Percentiles rank a stretch among this genome's conserved stretches.
These are phyloP conservation scores for Channa argus DNA, from an alignment of 2,113 vertebrate genomes.

Conservation along the genomic window DNA sequence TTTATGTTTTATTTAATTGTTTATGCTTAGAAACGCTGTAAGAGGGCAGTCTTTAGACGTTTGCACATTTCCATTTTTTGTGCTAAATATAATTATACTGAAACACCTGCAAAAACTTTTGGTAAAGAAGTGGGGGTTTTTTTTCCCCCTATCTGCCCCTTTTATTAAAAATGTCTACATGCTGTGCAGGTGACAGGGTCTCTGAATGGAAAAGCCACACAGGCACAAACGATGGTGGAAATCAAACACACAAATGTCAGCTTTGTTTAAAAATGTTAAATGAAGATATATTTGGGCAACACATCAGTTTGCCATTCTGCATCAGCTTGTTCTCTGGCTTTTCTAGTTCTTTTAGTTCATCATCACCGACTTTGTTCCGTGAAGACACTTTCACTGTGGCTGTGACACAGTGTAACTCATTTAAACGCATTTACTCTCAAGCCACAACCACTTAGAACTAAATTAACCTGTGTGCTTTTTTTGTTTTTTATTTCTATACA, in stretches of 20 bases:
- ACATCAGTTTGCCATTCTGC: conserved; percentile 3
- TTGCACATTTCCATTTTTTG: background rate
- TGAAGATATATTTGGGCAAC: background rate
- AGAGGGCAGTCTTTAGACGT: background rate
- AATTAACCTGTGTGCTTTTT: background rate
- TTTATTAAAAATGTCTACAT: conserved; percentile 12
- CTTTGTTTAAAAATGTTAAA: conserved; percentile 26
- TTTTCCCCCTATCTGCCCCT: background rate
- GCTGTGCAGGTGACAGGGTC: conserved; percentile 10
- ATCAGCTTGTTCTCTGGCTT: conserved; percentile 6
- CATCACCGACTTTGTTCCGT: conserved; percentile 16
- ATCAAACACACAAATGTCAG: background rate
- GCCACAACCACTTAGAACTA: background rate
- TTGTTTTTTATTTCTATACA: conserved; percentile 9
- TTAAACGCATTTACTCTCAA: conserved; percentile 24
- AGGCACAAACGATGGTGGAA: background rate
- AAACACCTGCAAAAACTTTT: no score
- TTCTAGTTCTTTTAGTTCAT: conserved; percentile 13
- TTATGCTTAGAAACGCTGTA: background rate
- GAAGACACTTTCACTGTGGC: conserved; percentile 14
- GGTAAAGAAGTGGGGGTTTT: conserved; percentile 1
- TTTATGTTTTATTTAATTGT: background rate
- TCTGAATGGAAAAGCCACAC: conserved; percentile 19
- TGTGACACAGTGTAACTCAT: conserved; percentile 7
- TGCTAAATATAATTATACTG: no score